phyloP scores from a whole-genome alignment of 2,113 vertebrate species.

The Apaloderma vittatum region DNA sequence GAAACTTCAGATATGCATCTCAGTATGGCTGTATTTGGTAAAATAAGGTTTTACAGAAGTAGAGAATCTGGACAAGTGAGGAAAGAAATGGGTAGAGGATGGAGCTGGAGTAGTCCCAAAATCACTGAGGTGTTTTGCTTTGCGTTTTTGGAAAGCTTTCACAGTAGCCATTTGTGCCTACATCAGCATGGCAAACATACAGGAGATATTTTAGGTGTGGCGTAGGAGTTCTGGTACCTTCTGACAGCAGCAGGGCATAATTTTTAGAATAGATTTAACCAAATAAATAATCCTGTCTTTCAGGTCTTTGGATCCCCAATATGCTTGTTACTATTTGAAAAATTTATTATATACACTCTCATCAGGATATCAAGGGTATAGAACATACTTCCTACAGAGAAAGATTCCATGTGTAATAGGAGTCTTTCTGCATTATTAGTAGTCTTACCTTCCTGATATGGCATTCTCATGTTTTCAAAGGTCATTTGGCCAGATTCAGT shows the following conservation, averaged over 20 bases:
- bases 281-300: not conserved
- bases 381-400: not conserved
- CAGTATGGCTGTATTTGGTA: not conserved
- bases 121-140: accelerated
- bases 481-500: not conserved
- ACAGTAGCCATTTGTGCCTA: not conserved
- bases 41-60: not conserved
- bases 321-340: not conserved
- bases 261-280: not conserved
- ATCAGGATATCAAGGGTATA: not conserved
- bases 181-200: not conserved
- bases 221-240: not conserved
- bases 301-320: not conserved
- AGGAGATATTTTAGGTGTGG: not conserved
- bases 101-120: not conserved
- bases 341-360: not conserved
- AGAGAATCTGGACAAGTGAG: not conserved
- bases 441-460: not conserved
- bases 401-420: not conserved
- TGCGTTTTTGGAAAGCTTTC: not conserved
- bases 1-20: not conserved
- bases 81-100: not conserved
- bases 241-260: not conserved
- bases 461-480: not conserved
- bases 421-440: not conserved